Conservation (phyloP, 2,113 vertebrate species). For the Plecotus auritus region DNA sequence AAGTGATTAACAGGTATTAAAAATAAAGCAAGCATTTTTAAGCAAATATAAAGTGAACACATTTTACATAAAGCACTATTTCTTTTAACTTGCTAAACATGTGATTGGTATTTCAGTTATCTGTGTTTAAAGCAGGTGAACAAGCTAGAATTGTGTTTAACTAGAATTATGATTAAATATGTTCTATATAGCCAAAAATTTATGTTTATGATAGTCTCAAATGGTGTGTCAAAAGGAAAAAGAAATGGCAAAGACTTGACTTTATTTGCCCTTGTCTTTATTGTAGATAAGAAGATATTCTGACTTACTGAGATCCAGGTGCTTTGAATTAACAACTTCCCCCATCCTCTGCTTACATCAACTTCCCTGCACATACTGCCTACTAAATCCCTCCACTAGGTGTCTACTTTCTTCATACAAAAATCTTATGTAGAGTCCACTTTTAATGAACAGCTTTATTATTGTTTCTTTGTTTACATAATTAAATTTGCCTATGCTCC, state of each 20-base stretch:
- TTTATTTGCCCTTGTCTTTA: not conserved
- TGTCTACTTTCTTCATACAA: not conserved
- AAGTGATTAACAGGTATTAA: not conserved
- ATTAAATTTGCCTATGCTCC: not conserved
- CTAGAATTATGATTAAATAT: not conserved
- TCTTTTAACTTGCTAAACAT: not conserved
- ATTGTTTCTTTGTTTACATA: not conserved
- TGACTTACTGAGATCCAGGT: not conserved
- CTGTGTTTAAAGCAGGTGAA: not conserved
- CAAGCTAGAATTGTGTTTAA: not conserved
- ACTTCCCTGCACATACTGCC: fast-evolving
- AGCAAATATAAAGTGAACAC: not conserved
- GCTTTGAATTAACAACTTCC: not conserved
- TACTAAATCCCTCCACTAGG: not conserved
- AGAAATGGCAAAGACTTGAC: not conserved
- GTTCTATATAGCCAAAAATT: not conserved
- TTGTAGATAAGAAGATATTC: not conserved
- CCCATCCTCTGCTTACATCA: not conserved
- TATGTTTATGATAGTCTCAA: not conserved
- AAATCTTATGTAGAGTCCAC: not conserved
- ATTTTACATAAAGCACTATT: not conserved
- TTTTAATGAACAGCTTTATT: not conserved
- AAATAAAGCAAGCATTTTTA: not conserved
- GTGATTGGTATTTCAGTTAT: not conserved
- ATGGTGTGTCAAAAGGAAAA: not conserved